phyloP scores from a whole-genome alignment of 1,140 invertebrate species.

The Aricia agestis region DNA sequence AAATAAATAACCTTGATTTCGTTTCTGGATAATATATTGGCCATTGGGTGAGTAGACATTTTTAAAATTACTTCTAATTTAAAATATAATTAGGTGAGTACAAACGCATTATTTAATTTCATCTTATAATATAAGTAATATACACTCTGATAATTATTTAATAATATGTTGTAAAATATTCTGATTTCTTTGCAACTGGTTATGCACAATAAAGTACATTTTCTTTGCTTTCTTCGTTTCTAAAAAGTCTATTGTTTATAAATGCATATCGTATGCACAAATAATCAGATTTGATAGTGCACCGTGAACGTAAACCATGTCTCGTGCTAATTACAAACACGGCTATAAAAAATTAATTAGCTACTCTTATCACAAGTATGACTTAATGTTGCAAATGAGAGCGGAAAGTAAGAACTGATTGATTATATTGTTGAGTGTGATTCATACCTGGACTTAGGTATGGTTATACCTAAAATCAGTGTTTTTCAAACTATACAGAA shows the following conservation, averaged over 20 bases:
- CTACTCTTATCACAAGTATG: constrained; percentile 43
- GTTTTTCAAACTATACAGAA: too few species aligned
- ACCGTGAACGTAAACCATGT: constrained; percentile 32
- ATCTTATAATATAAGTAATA: too few species aligned
- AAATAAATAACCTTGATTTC: neutral
- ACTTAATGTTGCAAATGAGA: constrained; percentile 54
- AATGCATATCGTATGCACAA: neutral
- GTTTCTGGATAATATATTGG: neutral
- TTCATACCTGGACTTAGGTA: neutral
- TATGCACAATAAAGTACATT: too few species aligned
- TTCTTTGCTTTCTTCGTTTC: too few species aligned
- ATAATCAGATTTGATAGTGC: neutral
- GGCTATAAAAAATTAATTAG: constrained; percentile 62
- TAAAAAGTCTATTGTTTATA: neutral
- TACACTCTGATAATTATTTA: too few species aligned
- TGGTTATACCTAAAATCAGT: neutral
- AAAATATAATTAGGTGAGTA: too few species aligned
- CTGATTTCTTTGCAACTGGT: too few species aligned
- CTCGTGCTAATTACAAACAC: constrained; percentile 55
- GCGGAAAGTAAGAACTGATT: constrained; percentile 27
- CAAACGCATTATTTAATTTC: too few species aligned
- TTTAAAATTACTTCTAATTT: neutral
- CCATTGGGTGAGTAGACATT: neutral
- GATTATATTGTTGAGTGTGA: constrained; percentile 38
- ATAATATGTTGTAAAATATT: too few species aligned